Base-by-base conservation (phyloP, 2,113 vertebrate species). In the Microcebus tavaratra region DNA sequence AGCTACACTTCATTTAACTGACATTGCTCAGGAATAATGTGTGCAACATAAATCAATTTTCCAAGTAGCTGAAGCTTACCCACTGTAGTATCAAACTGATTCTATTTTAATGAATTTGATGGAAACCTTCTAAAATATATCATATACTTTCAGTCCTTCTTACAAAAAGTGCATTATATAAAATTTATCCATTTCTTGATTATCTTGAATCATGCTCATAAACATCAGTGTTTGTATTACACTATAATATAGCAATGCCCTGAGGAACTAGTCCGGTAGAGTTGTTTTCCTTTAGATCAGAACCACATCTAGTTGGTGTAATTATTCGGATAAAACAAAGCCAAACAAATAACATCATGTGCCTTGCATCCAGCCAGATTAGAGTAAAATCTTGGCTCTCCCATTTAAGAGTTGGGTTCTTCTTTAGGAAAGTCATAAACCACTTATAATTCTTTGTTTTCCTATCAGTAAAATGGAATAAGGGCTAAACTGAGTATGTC, bases 101-200 rank as follows among this genome's bases (percentile, higher is more conserved):
- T 85, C 78, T 81, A 65, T 85, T 85, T 95, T 72, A 88, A 68
- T 88, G 34, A 91, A 79, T 85, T 92, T 70, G 55, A 82, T 67
- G 48, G 39, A 82, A 78, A 82, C 29, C 7, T 93, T 92, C 45
- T 79, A 73, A 92, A 97, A 57, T 85, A 89, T 14, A 57, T n/a
- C 21, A 67, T 59, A 80, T 27, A 67, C 3, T 90, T 88, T 8
- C 14, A 84, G 25, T 90, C 21, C 34, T 94, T 90, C n/a, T 90
- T 83, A 81, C 10, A 39, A 65, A 85, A 86, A n/a, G 7, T 81
- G 61, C 4, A 55, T 67, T 78, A 59, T 48, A 55, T 48, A 88
- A 94, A 85, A 81, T 57, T 13, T 81, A 81, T 70, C 31, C 10
- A 93, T 95, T 91, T 53, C 48, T 75, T 55, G 36, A 45, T 80